Base-by-base conservation (phyloP, 2,888 invertebrate genomes). In the Drosophila trichaetosa region DNA sequence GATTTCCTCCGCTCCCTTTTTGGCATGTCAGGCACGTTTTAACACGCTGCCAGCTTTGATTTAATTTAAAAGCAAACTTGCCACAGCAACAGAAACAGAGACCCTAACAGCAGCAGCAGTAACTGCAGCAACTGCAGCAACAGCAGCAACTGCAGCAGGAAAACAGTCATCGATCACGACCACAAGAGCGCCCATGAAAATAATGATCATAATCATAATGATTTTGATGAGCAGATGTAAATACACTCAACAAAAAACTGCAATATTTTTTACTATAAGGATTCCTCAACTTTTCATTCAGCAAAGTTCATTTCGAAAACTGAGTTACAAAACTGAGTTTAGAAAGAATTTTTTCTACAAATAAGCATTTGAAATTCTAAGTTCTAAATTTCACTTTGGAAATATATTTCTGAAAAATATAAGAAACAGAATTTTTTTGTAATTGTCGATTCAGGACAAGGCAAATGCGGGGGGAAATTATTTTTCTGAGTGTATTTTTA, bases 11-110 rank as follows among this genome's bases (percentile, higher is more conserved):
- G 42, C 53, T 36, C 68, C 67, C 73, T 65, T 72, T 73, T 67
- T 72, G 87, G 87, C 89, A 89, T 84, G 84, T 88, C 82, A 73
- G 87, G 87, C 85, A 90, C 85, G 90, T 89, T 90, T 90, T 87
- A 87, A 74, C 84, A 87, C 89, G 89, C 90, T 83, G 89, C 90
- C 86, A 87, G 89, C 84, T 90, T 89, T 87, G 87, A 87, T 87
- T 87, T 87, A 90, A 87, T 87, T 87, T 87, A 90, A 81, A 79
- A 71, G 78, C 87, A 82, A 86, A 86, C 77, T 79, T 76, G 77
- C 76, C 80, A 58, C 79, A 56, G 40, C 54, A 40, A 51, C 36
- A 36, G 18, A n/a, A 51, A 56, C 49, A 58, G 48, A 54, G 54
- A 46, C 46, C 46, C 21, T 21, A 46, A 21, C 21, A 42, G 27